phyloP scores from a whole-genome alignment of 1,140 invertebrate species.

The Drosophila aff. region DNA sequence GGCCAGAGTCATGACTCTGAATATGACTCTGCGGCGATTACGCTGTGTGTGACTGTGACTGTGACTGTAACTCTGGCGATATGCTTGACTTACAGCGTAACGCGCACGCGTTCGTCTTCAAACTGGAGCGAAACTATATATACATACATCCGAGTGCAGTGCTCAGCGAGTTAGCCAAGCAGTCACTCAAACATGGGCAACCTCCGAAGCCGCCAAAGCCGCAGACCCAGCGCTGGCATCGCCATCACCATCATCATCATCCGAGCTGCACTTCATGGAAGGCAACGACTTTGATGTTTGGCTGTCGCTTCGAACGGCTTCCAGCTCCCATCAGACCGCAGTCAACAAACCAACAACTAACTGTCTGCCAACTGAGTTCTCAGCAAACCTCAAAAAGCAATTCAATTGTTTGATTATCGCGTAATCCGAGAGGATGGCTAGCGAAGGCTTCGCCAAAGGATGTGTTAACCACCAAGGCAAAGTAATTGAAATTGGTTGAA shows the following conservation, averaged over 20 bases:
- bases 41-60: constrained; percentile 13
- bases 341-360: constrained; percentile 38
- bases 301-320: constrained; percentile 25
- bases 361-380: constrained; percentile 33
- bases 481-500: neutral
- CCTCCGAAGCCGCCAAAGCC: constrained; percentile 17
- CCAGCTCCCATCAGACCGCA: constrained; percentile 35
- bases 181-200: constrained; percentile 69
- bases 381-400: constrained; percentile 69
- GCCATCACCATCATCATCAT: constrained; percentile 36
- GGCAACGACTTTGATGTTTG: constrained; percentile 45
- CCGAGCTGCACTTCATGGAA: constrained; percentile 35
- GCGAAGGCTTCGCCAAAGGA: constrained; percentile 17
- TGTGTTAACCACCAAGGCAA: constrained; percentile 1
- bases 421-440: constrained; percentile 7
- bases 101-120: constrained; percentile 39
- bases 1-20: constrained; percentile 18
- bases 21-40: constrained; percentile 27
- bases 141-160: constrained; percentile 12
- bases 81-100: constrained; percentile 37
- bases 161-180: constrained; percentile 53
- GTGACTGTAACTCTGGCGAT: constrained; percentile 22
- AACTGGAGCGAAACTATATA: constrained; percentile 16
- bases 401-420: constrained; percentile 71
- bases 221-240: constrained; percentile 21